phyloP scores from a whole-genome alignment of 2,797 vertebrate species.

The Mionectes olivaceus region DNA sequence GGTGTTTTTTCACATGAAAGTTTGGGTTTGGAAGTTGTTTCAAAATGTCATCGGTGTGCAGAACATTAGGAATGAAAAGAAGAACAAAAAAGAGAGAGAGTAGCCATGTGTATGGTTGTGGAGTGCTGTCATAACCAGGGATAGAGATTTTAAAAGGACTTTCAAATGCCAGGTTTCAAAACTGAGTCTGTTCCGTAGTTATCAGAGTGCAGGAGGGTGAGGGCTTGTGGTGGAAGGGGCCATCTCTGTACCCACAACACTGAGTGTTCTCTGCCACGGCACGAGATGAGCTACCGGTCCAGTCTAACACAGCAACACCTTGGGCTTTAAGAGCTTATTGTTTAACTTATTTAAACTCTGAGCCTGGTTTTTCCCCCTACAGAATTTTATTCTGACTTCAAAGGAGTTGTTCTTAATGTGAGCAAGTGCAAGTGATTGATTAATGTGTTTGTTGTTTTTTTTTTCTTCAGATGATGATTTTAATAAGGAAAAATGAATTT shows the following conservation, averaged over 20 bases:
- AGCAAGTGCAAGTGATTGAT: background rate
- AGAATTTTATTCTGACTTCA: background rate
- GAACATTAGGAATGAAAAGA: background rate
- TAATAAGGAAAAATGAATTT: background rate
- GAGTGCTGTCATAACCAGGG: background rate
- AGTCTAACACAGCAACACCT: background rate
- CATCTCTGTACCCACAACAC: background rate
- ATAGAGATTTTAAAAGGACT: background rate
- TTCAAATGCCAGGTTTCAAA: background rate
- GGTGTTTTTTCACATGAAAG: background rate
- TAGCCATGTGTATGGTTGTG: rapidly evolving
- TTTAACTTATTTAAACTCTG: background rate
- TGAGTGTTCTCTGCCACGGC: rapidly evolving
- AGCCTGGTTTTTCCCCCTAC: background rate
- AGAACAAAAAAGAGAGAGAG: too few species aligned
- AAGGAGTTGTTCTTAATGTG: background rate
- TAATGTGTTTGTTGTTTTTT: background rate
- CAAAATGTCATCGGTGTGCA: background rate
- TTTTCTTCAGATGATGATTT: background rate
- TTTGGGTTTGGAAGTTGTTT: background rate
- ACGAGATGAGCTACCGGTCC: rapidly evolving
- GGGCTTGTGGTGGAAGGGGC: background rate
- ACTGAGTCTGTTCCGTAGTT: background rate
- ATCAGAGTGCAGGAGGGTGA: background rate
- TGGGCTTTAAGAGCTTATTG: background rate